A percentile compares a stretch with the other conserved stretches of the same genome.
Conservation (phyloP, 2,113 vertebrate species). For the Megaceryle maxima region DNA sequence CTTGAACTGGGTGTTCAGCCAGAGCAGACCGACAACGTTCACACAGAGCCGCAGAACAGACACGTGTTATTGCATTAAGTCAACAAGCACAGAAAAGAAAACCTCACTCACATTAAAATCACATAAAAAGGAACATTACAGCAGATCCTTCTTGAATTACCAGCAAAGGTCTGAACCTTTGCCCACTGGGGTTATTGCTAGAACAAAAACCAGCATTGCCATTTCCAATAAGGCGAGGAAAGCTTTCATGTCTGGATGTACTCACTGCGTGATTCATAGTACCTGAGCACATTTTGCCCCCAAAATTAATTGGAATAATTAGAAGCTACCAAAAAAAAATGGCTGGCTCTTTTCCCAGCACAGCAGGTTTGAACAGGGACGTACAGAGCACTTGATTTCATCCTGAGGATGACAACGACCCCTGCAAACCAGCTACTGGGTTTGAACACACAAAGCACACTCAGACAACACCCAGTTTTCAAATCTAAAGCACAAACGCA, state of each 20-base stretch:
- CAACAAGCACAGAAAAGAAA: background rate
- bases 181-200: background rate
- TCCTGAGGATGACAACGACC: background rate
- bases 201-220: rapidly evolving
- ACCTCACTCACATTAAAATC: background rate
- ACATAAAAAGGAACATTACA: background rate
- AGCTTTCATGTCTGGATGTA: rapidly evolving
- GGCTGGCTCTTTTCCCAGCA: background rate
- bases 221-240: background rate
- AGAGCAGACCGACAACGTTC: rapidly evolving
- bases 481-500: background rate
- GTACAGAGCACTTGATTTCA: background rate
- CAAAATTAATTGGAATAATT: background rate
- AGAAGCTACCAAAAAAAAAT: background rate
- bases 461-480: background rate
- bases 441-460: background rate
- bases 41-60: rapidly evolving
- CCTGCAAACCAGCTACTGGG: background rate
- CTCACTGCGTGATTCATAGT: rapidly evolving
- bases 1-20: background rate
- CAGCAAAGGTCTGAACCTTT: background rate
- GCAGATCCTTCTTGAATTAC: background rate
- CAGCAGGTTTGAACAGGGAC: background rate
- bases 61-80: rapidly evolving
- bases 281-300: rapidly evolving